Base-by-base conservation (phyloP, 2,888 invertebrate species). In the Microdon myrmicae region DNA sequence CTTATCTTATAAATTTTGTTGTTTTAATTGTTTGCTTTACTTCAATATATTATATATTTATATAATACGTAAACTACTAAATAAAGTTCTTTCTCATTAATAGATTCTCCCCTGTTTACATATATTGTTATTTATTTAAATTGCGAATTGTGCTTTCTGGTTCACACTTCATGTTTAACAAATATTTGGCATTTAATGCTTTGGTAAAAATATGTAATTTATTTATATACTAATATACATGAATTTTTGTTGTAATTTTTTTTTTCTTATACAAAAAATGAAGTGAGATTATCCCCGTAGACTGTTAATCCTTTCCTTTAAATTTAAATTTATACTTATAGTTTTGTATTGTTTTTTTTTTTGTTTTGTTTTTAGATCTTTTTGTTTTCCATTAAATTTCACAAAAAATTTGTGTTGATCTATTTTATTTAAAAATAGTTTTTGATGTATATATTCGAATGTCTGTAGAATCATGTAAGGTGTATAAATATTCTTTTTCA, bases 231-330 rank as follows among this genome's bases (percentile, higher is more conserved):
- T 47, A 48, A 48, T 45, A 60, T 55, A 41, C 61, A n/a, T 72
- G 90, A 88, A 26, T 23, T 10, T 31, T 51, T 54, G 9, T 58
- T 32, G 32, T 49, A 4, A 28, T 23, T 41, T 41, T 34, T 3
- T 28, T 34, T 44, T 29, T n/a, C 25, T 60, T 17, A 23, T 43
- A 58, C 56, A 58, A 56, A 64, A 64, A 58, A 64, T 53, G 64
- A 64, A 64, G 47, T 60, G 59, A 67, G 54, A 67, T 26, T 67
- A 55, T 54, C 60, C 54, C 49, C 49, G 59, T 67, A 67, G 32
- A 60, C 49, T 49, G 39, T 49, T 59, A 26, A 54, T 48, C 45
- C 44, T 43, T 49, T 55, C 29, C 45, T 58, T 60, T 60, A 67
- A 4, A 38, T 68, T 73, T 66, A 71, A 29, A 68, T 43, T 32